Base-by-base conservation (phyloP, 2,113 vertebrate species). In the Albula glossodonta region DNA sequence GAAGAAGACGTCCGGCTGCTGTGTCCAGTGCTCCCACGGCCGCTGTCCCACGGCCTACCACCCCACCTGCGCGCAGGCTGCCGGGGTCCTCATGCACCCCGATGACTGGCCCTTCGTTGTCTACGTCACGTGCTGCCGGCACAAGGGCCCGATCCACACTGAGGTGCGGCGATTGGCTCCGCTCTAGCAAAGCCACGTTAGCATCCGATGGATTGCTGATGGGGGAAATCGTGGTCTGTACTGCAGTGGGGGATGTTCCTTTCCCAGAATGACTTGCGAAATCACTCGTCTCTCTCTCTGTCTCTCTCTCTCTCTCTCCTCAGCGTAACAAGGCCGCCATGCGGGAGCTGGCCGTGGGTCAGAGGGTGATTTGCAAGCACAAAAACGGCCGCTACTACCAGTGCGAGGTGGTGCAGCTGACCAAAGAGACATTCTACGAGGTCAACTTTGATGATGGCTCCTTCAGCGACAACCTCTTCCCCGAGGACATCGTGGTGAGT, bases 101-200 rank as follows among this genome's bases (percentile, higher is more conserved):
- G 98, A 99, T 0, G 98, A 99, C 92, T 99, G 98, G 98, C 98
- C 98, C 0, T 99, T 99, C 52, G 96, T 98, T 1, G 97, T 99
- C 91, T 99, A 96, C 92, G 97, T 98, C 91, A 99, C 98, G 89
- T 99, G 98, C 93, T 97, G 96, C 91, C 95, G 98, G 82, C 98
- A 99, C 91, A 97, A 92, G 92, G 94, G 94, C 3, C 96, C 96
- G 2, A 88, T 88, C 83, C 93, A 96, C 53, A 93, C 96, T 87
- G 97, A 99, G 97, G 98, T 99, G 94, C 89, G 90, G 48, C 22
- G 80, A 63, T 77, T 2, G 1, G 57, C 5, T n/a, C 5, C 49
- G 50, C 13, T 22, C 5, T 19, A 9, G 51, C 11, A 63, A 12
- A 1, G 5, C 22, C 25, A 10, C 2, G 50, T 12, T 56, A 56